Evolutionary conservation across 64 coral and sea anemone species (phyloP), one percentile per base, ranked within the genome.

Genomic region (Hydrozoanthus tunicans): DNA sequence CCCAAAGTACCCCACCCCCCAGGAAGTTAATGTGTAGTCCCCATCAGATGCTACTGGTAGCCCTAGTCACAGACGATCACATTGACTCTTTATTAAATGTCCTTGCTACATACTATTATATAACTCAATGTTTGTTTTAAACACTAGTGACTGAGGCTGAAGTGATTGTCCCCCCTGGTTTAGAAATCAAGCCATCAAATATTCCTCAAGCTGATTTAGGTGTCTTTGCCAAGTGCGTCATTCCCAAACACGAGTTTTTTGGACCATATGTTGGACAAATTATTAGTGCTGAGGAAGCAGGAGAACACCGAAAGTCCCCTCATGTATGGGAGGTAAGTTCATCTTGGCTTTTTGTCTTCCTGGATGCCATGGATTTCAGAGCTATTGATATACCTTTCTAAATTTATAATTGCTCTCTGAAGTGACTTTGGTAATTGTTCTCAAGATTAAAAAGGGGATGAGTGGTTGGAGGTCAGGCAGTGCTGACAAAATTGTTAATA

Each of bases 161-260:
- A 9, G 96, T 98, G 15, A 79, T 98, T 58, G 96, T 98, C 59
- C 96, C 96, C 14, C 96, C 96, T 93, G 96, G 96, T 58, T 91
- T 98, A 65, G 93, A 95, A 86, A 81, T 98, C 1, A 92, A 94
- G 68, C 62, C 79, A 20, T 98, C 96, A 5, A 93, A 73, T 58
- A 95, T 91, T n/a, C 93, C 93, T 24, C 63, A 92, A 26, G 91
- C 82, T 78, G 96, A 89, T 6, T 43, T 84, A 11, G 96, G 96
- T 70, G 94, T 98, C 3, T 98, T 98, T 93, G 96, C 96, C 0
- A 93, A 93, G 78, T 98, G 96, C 85, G 66, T 93, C 56, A 98
- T 98, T 64, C 96, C 96, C 53, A 98, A 98, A 64, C 94, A 98
- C 75, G 96, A 98, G 78, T 98, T 98, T 80, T 98, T 98, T 90